Base-by-base conservation (phyloP, 2,113 vertebrate species). In the Leuciscus idus region DNA sequence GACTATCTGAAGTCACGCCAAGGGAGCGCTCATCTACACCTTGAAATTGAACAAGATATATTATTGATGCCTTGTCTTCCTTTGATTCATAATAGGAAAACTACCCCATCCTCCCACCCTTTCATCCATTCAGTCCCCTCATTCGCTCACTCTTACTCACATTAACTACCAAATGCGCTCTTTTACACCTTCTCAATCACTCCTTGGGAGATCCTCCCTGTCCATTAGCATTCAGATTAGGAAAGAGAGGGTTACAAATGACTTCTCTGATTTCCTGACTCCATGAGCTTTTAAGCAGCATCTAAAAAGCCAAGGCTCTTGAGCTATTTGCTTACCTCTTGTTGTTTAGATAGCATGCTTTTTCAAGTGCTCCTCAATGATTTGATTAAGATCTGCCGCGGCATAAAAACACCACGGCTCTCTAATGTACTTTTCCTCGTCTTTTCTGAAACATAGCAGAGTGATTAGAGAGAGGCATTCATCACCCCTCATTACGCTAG, bases 401-500 rank as follows among this genome's bases (percentile, higher is more conserved):
- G 61, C 26, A 87, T 86, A 89, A 91, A 90, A 87, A 64, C 86
- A 88, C 87, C 87, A 70, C 64, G 83, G 83, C 84, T 70, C 77
- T 46, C 87, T 87, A 89, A 88, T 87, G 85, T 61, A 80, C 84
- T 90, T 86, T 93, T 90, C 88, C 87, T 90, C 90, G 89, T 83
- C 90, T 92, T 92, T 88, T 82, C 74, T 48, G 73, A 88, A 82
- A 85, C 77, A 33, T 52, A 66, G 72, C 5, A 84, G 57, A 13
- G 26, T 81, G 57, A 90, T 88, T 86, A 88, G 88, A 77, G 77
- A 86, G 86, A 89, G 88, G 89, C 84, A 88, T 92, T 88, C 88
- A 92, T 93, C 91, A 86, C 87, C 81, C 89, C 89, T 92, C 90
- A 90, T 92, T 92, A 90, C 88, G 90, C 89, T 85, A 89, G 84